Evolutionary conservation across 2,888 invertebrate species (phyloP).

Genomic region (Drosophila cognata): DNA sequence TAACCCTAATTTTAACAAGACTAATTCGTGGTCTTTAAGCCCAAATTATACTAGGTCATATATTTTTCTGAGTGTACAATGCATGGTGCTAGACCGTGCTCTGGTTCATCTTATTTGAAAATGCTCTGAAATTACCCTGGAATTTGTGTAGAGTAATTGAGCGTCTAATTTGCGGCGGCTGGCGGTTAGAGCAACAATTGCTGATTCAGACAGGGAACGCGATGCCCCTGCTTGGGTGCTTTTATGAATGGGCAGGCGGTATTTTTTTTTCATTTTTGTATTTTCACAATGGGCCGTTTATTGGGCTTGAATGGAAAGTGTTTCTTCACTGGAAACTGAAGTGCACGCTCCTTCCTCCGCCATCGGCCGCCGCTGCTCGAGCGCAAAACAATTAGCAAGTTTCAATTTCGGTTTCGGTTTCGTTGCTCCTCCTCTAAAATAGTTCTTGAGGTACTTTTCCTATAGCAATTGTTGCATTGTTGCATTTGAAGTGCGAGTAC

Average conservation of each 20-base stretch:
- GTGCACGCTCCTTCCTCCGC: constrained; percentile 47
- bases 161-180: constrained; percentile 76
- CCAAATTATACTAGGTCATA: too few species aligned
- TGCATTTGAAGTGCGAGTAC: constrained; percentile 47
- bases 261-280: constrained; percentile 5
- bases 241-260: constrained; percentile 67
- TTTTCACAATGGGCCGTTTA: constrained; percentile 67
- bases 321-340: constrained; percentile 68
- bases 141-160: constrained; percentile 72
- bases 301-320: constrained; percentile 78
- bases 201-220: constrained; percentile 29
- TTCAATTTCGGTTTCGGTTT: constrained; percentile 48
- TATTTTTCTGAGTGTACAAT: neutral
- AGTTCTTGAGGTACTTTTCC: constrained; percentile 26
- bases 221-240: constrained; percentile 47
- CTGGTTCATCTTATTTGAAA: neutral
- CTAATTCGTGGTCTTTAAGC: neutral
- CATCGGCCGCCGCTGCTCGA: constrained; percentile 63
- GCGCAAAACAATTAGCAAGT: constrained; percentile 80
- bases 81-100: neutral
- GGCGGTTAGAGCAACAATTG: constrained; percentile 65
- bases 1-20: neutral
- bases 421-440: constrained; percentile 10
- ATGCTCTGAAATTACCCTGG: constrained; percentile 59
- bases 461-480: constrained; percentile 63